Evolutionary conservation across 2,888 invertebrate genomes (phyloP).

Genomic region (Eurytoma adleriae): DNA sequence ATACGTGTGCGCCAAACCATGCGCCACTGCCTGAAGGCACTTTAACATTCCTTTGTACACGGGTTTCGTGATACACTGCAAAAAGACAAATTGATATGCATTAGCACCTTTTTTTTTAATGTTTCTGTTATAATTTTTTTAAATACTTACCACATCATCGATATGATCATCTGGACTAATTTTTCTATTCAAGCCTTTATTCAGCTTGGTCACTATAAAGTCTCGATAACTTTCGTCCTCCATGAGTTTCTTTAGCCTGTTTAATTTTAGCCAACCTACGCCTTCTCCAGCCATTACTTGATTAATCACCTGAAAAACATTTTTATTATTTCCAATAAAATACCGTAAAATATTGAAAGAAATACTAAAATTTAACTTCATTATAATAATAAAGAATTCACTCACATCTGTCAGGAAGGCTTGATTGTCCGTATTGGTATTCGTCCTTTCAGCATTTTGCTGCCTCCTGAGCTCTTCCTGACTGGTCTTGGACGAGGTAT

Average conservation of each 20-base stretch:
- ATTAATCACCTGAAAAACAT: slow-evolving; percentile 81
- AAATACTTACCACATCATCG: slow-evolving; percentile 92
- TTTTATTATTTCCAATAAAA: background rate
- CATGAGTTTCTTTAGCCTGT: slow-evolving; percentile 95
- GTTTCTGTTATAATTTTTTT: background rate
- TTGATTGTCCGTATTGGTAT: slow-evolving; percentile 93
- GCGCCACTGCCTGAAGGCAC: slow-evolving; percentile 91
- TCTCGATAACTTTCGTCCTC: slow-evolving; percentile 99
- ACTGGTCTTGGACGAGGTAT: slow-evolving; percentile 83
- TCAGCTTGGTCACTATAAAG: slow-evolving; percentile 95
- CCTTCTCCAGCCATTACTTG: slow-evolving; percentile 94
- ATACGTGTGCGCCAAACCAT: slow-evolving; percentile 94
- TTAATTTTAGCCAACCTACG: slow-evolving; percentile 97
- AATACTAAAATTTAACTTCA: background rate
- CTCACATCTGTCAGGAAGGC: slow-evolving; percentile 93
- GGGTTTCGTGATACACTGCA: slow-evolving; percentile 90
- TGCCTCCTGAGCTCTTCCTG: slow-evolving; percentile 84
- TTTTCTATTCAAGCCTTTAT: slow-evolving; percentile 94
- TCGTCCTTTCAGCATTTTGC: slow-evolving; percentile 83
- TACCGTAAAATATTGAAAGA: no score
- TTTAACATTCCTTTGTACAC: slow-evolving; percentile 98
- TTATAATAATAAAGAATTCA: background rate
- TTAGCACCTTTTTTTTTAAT: background rate
- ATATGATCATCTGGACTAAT: slow-evolving; percentile 97
- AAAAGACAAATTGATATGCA: background rate